These are phyloP conservation scores for Rhagophthalmus giganteus DNA, from an alignment of 2,888 invertebrate genomes.

Conservation along the genomic window DNA sequence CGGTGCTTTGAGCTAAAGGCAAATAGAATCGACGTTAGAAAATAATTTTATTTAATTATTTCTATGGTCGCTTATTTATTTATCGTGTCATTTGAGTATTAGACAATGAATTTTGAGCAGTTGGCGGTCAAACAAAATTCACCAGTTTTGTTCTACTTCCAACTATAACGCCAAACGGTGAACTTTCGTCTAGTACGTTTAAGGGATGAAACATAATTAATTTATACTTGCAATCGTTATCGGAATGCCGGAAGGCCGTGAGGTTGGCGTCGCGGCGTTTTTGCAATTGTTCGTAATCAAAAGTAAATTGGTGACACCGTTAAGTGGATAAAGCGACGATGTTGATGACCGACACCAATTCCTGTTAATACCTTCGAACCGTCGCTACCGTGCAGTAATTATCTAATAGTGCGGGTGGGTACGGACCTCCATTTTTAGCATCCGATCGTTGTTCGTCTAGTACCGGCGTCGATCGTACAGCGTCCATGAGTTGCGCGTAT, in stretches of 20 bases:
- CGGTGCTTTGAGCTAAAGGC: too few relatives aligned
- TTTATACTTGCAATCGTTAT: too few relatives aligned
- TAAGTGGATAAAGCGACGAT: conserved; percentile 1
- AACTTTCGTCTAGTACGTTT: too few relatives aligned
- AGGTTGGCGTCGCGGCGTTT: background rate
- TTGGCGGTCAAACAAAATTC: too few relatives aligned
- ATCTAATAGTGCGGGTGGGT: conserved; percentile 42
- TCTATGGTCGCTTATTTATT: background rate
- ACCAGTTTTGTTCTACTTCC: too few relatives aligned
- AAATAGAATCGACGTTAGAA: too few relatives aligned
- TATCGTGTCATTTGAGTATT: background rate
- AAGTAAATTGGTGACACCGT: background rate
- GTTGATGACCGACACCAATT: conserved; percentile 12
- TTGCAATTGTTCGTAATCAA: background rate
- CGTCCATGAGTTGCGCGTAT: conserved; percentile 34
- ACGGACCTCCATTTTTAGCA: conserved; percentile 44
- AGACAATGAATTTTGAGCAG: too few relatives aligned
- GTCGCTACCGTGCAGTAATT: conserved; percentile 31
- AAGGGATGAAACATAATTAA: too few relatives aligned
- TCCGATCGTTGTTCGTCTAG: conserved; percentile 36
- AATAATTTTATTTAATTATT: too few relatives aligned
- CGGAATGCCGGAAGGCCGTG: too few relatives aligned
- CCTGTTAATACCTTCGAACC: conserved; percentile 26
- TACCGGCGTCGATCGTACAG: conserved; percentile 32
- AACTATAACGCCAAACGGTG: too few relatives aligned